Evolutionary conservation across 1,140 invertebrate species (phyloP).

Genomic region (Drosophila suzukii): DNA sequence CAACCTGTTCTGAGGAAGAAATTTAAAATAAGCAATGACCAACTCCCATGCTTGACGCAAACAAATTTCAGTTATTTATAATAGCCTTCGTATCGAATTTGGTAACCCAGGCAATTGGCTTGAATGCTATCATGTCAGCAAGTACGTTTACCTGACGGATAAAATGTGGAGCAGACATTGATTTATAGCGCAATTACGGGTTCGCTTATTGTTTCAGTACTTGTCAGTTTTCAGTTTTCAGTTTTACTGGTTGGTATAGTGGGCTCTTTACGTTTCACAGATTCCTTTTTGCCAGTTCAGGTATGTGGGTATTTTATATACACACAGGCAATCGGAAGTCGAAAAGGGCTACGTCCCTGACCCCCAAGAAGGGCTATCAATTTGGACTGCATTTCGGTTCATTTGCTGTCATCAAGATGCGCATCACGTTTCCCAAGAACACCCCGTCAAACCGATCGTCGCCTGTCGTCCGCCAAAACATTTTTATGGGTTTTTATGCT

Average conservation of each 20-base stretch:
- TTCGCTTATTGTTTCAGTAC: slow-evolving; percentile 41
- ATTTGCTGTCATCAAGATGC: slow-evolving; percentile 53
- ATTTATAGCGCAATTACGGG: slow-evolving; percentile 74
- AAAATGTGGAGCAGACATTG: slow-evolving; percentile 76
- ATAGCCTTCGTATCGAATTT: slow-evolving; percentile 42
- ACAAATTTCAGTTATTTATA: slow-evolving; percentile 57
- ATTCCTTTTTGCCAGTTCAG: slow-evolving; percentile 6
- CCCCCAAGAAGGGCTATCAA: slow-evolving; percentile 22
- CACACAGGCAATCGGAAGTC: neutral
- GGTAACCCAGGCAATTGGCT: slow-evolving; percentile 35
- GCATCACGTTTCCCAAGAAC: slow-evolving; percentile 47
- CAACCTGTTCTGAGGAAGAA: slow-evolving; percentile 12
- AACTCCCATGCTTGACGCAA: slow-evolving; percentile 38
- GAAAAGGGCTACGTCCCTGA: slow-evolving; percentile 21
- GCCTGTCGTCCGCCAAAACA: slow-evolving; percentile 69
- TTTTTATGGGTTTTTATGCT: slow-evolving; percentile 70
- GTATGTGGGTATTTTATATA: neutral
- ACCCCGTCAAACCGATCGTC: slow-evolving; percentile 45
- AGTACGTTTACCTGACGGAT: slow-evolving; percentile 51
- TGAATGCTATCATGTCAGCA: slow-evolving; percentile 41
- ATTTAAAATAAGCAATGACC: slow-evolving; percentile 25
- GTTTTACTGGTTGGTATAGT: neutral
- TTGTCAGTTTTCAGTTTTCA: slow-evolving; percentile 1
- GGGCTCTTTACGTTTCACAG: slow-evolving; percentile 9
- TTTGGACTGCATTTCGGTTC: slow-evolving; percentile 34